phyloP scores from a whole-genome alignment of 2,797 vertebrate genomes.

The Myotis myotis region DNA sequence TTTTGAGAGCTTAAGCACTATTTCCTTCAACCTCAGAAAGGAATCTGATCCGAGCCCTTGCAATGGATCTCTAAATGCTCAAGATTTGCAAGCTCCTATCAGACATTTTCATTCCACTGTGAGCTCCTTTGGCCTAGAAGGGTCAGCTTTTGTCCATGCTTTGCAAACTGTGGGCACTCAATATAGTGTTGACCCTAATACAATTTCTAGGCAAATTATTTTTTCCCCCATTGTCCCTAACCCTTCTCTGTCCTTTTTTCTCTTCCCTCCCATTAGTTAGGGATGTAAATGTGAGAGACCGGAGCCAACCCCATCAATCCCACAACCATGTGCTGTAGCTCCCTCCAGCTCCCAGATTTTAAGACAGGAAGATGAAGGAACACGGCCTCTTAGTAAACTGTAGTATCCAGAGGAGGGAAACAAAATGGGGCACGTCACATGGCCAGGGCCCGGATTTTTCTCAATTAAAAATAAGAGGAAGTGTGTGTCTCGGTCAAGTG shows the following conservation, averaged over 20 bases:
- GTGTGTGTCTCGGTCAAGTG: constrained; percentile 57
- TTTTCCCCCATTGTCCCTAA: neutral
- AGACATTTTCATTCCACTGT: neutral
- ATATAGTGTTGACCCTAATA: neutral
- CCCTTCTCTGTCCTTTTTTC: neutral
- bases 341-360: neutral
- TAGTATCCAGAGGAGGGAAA: constrained; percentile 64
- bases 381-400: constrained; percentile 44
- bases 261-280: neutral
- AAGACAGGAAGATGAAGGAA: constrained; percentile 22
- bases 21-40: neutral
- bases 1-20: neutral
- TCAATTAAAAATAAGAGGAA: constrained; percentile 76
- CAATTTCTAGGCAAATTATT: neutral
- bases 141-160: neutral
- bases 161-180: neutral
- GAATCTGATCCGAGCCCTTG: neutral
- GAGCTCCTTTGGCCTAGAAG: neutral
- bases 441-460: constrained; percentile 68
- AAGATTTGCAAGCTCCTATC: neutral
- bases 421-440: constrained; percentile 76
- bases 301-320: neutral
- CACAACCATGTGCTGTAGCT: neutral
- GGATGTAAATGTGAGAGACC: neutral
- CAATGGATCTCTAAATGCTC: neutral